Percentiles rank a stretch among this genome's conserved stretches.
Conservation (phyloP, 92 coral and sea anemone genomes). For the Actinostola sp. region DNA sequence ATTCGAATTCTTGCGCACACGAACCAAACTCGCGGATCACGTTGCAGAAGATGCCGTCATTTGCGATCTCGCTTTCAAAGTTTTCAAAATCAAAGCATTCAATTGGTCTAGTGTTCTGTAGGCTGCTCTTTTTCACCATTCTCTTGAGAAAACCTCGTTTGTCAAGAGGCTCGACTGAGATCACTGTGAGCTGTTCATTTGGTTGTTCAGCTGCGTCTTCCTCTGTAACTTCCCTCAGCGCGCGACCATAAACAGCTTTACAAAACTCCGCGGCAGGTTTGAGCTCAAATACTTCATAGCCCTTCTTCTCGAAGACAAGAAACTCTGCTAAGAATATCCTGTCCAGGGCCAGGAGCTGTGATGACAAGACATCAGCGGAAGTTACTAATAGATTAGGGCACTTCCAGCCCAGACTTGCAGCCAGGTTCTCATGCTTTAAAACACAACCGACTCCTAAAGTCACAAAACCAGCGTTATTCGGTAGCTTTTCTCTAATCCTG, state of each 20-base stretch:
- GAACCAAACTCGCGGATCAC: constrained; percentile 51
- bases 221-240: neutral
- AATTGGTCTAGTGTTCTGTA: constrained; percentile 77
- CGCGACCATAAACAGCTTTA: constrained; percentile 40
- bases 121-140: constrained; percentile 83
- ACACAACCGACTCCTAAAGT: constrained; percentile 84
- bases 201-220: constrained; percentile 19
- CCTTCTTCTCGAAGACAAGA: constrained; percentile 69
- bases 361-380: constrained; percentile 64
- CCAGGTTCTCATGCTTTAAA: constrained; percentile 55
- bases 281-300: constrained; percentile 77
- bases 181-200: constrained; percentile 53
- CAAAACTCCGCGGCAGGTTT: constrained; percentile 76
- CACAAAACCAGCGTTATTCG: constrained; percentile 63
- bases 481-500: constrained; percentile 77
- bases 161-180: constrained; percentile 77
- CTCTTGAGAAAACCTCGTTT: constrained; percentile 84
- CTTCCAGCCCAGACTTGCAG: constrained; percentile 81
- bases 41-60: constrained; percentile 60
- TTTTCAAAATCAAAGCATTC: constrained; percentile 43
- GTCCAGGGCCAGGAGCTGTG: constrained; percentile 64
- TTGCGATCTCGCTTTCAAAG: constrained; percentile 30
- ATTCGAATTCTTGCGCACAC: constrained; percentile 34
- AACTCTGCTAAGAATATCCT: constrained; percentile 72
- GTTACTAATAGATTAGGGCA: constrained; percentile 70